phyloP scores from a whole-genome alignment of 2,113 vertebrate species.

The Egretta garzetta region DNA sequence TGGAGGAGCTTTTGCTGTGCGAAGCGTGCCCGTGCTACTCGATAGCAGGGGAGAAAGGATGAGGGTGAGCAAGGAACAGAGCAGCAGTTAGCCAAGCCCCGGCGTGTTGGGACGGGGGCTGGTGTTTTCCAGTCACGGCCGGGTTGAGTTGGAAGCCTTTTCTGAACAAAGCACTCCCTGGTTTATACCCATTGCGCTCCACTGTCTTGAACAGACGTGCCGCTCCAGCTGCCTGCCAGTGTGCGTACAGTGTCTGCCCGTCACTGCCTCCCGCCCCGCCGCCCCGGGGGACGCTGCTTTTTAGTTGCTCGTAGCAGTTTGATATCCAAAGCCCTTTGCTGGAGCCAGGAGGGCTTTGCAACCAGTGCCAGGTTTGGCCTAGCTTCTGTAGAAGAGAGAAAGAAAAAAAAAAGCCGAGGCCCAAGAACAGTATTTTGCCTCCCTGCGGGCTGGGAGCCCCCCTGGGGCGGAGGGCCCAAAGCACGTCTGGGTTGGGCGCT shows the following conservation, averaged over 20 bases:
- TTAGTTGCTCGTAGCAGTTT: neutral
- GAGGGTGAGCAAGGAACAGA: neutral
- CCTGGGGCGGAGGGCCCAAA: fast-evolving
- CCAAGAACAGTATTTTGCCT: neutral
- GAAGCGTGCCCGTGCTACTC: neutral
- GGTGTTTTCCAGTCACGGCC: neutral
- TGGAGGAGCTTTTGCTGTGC: neutral
- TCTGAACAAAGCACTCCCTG: neutral
- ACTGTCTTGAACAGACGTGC: neutral
- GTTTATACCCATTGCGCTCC: neutral
- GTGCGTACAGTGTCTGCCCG: neutral
- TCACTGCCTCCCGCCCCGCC: neutral
- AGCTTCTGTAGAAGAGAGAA: neutral
- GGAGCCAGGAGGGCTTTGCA: neutral
- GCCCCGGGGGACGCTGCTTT: neutral
- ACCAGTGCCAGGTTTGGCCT: neutral
- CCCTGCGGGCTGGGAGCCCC: fast-evolving
- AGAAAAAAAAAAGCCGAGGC: neutral
- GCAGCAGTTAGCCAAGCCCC: neutral
- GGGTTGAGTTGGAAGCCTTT: neutral
- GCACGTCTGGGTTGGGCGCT: fast-evolving
- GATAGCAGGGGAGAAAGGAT: neutral
- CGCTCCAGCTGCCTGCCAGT: neutral
- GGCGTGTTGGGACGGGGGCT: neutral
- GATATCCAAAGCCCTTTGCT: neutral